A percentile compares a stretch with the other conserved stretches of the same genome.
Evolutionary conservation across 2,888 invertebrate genomes (phyloP).

Genomic region (Dendrolimus houi): DNA sequence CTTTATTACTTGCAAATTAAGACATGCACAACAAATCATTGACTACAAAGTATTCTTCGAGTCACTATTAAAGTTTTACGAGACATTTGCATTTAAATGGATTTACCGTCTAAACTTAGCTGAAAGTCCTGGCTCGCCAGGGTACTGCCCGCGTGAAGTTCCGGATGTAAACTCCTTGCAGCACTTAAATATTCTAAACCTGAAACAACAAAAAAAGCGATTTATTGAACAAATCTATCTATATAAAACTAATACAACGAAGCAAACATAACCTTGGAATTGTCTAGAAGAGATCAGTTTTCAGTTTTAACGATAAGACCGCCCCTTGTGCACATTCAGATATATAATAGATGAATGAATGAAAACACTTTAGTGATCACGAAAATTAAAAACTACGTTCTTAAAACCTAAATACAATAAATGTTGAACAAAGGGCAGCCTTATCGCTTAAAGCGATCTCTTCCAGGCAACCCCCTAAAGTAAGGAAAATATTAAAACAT

Average conservation of each 20-base stretch:
- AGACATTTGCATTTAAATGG: background rate
- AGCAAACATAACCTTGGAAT: background rate
- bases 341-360: no score
- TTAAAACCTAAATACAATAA: no score
- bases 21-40: background rate
- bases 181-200: constrained; percentile 70
- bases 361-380: no score
- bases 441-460: no score
- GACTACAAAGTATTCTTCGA: background rate
- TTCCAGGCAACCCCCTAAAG: no score
- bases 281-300: no score
- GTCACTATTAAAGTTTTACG: background rate
- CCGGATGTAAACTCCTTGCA: constrained; percentile 73
- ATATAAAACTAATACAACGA: constrained; percentile 1
- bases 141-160: constrained; percentile 78
- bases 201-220: constrained; percentile 33
- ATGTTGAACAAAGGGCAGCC: no score
- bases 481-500: no score
- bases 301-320: no score
- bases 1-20: no score
- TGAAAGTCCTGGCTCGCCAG: constrained; percentile 92
- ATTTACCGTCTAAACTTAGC: constrained; percentile 91
- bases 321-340: no score
- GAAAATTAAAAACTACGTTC: no score
- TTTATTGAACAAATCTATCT: background rate